Evolutionary conservation across 92 coral and sea anemone species (phyloP).

Genomic region (Heliopora coerulea): DNA sequence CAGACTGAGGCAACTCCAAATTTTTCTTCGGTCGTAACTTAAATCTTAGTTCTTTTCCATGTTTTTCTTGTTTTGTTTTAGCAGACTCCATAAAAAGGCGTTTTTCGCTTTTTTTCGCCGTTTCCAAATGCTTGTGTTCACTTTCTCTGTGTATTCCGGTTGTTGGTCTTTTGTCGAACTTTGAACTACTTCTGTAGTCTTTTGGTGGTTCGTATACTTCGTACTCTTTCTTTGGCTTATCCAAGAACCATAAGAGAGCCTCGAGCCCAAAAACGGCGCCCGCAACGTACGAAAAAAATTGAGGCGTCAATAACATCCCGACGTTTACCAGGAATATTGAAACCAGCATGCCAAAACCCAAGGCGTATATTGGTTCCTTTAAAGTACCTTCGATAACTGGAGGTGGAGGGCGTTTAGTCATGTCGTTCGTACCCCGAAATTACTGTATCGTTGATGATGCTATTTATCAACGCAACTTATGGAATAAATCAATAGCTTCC

Average conservation of each 20-base stretch:
- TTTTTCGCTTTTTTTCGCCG: not conserved
- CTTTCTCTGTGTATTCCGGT: too few relatives aligned
- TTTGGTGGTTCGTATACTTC: constrained; percentile 28
- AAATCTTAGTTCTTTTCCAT: constrained; percentile 31
- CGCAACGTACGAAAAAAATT: constrained; percentile 18
- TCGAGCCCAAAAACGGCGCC: constrained; percentile 17
- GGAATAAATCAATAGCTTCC: not conserved
- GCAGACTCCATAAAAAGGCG: not conserved
- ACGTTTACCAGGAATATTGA: not conserved
- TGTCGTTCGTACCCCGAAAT: not conserved
- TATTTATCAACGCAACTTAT: too few relatives aligned
- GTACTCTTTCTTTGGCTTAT: constrained; percentile 24
- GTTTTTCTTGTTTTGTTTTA: constrained; percentile 12
- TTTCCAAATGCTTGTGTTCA: not conserved
- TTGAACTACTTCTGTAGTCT: not conserved
- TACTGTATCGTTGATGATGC: too few relatives aligned
- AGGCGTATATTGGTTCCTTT: constrained; percentile 22
- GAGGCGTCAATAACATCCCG: constrained; percentile 8
- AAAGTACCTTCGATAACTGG: constrained; percentile 33
- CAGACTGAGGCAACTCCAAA: not conserved
- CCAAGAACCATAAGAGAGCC: constrained; percentile 14
- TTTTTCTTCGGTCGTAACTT: constrained; percentile 16
- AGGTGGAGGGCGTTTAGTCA: constrained; percentile 32
- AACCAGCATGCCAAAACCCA: constrained; percentile 25
- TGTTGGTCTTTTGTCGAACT: too few relatives aligned